Base-by-base conservation (phyloP, 1,140 invertebrate species). In the Atopsyche davidsoni region DNA sequence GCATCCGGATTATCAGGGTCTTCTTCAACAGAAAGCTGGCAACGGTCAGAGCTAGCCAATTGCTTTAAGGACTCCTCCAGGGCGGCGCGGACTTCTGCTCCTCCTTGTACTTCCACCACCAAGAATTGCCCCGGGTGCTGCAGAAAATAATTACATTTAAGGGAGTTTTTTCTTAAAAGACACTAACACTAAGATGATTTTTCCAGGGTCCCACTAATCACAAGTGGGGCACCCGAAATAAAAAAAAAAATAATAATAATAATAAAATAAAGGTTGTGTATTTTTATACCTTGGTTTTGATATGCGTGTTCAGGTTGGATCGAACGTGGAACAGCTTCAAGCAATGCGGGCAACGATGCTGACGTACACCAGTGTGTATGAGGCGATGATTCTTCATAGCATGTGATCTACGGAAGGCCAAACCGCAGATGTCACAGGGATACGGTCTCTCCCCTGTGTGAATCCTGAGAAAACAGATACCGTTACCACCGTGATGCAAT, bases 381-480 rank as follows among this genome's bases (percentile, higher is more conserved):
- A 76, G 54, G 6, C 67, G 66, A 60, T 77, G 75, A 54, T 74
- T 68, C 45, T 75, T 75, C 65, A 77, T 65, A 22, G 75, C 75
- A 24, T 75, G 73, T 18, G 71, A 74, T 44, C 75, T 64, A 17
- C 69, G 54, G 58, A 71, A 69, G 57, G 62, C 51, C 45, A 63
- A 53, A 25, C 67, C 59, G 60, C 82, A 84, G n/a, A 78, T 62
- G 22, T 74, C 72, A 59, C 82, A 84, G 2, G 67, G 63, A 59
- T 75, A 78, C 4, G 80, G 79, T 50, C 80, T 75, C 40, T 82
- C 78, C 3, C 75, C 75, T 0, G 77, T 80, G 59, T 84, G 81
- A 32, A 67, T 44, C 35, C 57, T 58, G 48, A 1, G 35, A 42
- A 17, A 50, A 43, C 22, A 22, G 24, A 45, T 23, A 35, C 13